These are phyloP conservation scores for Odontomyia ornata DNA, from an alignment of 2,888 invertebrate species.

Conservation along the genomic window DNA sequence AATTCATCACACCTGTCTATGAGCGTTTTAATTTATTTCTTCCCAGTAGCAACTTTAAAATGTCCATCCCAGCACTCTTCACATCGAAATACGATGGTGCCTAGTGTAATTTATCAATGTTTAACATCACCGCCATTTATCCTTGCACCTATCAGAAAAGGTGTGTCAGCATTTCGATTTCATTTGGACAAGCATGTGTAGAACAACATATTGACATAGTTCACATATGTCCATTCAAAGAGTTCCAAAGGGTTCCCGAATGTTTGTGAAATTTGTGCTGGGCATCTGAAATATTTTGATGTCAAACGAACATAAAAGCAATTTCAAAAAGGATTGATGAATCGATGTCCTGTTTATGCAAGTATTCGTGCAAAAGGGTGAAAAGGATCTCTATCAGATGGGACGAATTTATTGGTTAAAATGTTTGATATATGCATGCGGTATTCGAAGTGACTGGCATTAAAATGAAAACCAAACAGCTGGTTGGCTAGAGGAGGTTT, in stretches of 20 bases:
- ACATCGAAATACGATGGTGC: not conserved
- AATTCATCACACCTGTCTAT: too few relatives aligned
- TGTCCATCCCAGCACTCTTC: not conserved
- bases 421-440: too few relatives aligned
- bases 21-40: not conserved
- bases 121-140: conserved; percentile 17
- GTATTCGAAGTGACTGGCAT: too few relatives aligned
- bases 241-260: too few relatives aligned
- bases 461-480: too few relatives aligned
- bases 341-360: not conserved
- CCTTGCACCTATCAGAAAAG: not conserved
- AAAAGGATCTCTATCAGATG: not conserved
- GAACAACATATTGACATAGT: too few relatives aligned
- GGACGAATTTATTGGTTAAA: not conserved
- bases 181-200: not conserved
- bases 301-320: not conserved
- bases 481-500: too few relatives aligned
- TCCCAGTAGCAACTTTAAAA: too few relatives aligned
- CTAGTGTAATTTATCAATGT: conserved; percentile 11
- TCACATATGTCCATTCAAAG: too few relatives aligned
- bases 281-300: not conserved
- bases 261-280: not conserved
- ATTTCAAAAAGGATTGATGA: conserved; percentile 12
- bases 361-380: not conserved
- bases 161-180: not conserved